A percentile compares a stretch with the other conserved stretches of the same genome.
Evolutionary conservation across 2,888 invertebrate species (phyloP).

Genomic region (Apodemia hepburni): DNA sequence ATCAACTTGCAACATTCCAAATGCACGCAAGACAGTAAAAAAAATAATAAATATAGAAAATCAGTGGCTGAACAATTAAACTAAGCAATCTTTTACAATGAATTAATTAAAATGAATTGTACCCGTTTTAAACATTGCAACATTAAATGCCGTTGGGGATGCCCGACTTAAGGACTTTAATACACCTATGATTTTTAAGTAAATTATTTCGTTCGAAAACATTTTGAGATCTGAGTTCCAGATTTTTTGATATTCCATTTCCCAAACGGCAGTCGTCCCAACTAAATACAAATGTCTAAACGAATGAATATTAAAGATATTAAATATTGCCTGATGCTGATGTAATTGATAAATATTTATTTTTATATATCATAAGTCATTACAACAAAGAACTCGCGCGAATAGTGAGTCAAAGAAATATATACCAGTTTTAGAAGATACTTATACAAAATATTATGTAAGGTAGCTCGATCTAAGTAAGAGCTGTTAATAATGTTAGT

Average conservation of each 20-base stretch:
- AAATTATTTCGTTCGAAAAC: neutral
- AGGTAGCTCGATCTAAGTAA: conserved; percentile 46
- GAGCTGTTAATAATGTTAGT: conserved; percentile 57
- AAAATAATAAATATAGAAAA: too few relatives aligned
- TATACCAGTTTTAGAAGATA: conserved; percentile 30
- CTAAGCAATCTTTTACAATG: neutral
- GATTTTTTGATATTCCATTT: neutral
- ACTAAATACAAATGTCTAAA: neutral
- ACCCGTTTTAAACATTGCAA: neutral
- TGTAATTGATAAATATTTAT: conserved; percentile 8
- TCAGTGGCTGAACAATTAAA: neutral
- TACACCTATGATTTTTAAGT: too few relatives aligned
- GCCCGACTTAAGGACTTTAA: too few relatives aligned
- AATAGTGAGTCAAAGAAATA: conserved; percentile 14
- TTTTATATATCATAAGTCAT: neutral
- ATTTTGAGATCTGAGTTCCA: neutral
- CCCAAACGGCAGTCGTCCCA: neutral
- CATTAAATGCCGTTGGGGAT: neutral
- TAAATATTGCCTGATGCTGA: conserved; percentile 18
- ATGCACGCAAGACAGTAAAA: conserved; percentile 9
- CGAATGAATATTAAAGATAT: conserved; percentile 6
- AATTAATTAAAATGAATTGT: neutral
- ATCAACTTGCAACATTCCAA: conserved; percentile 22
- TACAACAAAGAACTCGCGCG: conserved; percentile 19
- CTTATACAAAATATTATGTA: conserved; percentile 34